Evolutionary conservation across 2,113 vertebrate genomes (phyloP).

Genomic region (Coreoperca whiteheadi): DNA sequence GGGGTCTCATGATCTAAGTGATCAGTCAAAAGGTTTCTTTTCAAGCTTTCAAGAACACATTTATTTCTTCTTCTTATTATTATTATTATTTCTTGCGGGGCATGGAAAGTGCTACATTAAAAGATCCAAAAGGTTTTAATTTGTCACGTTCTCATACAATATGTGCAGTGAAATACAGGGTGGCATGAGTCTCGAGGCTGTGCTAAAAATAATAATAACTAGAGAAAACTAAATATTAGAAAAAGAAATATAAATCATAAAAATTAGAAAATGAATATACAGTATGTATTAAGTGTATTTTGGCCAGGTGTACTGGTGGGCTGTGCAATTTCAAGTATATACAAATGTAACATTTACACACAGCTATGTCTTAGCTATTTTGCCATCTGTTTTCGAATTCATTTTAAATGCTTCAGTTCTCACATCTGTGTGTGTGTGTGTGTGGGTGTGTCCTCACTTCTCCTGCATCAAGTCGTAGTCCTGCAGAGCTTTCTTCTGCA

Average conservation of each 20-base stretch:
- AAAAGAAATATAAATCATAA: too few relatives aligned
- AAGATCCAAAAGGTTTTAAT: neutral
- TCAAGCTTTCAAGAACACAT: neutral
- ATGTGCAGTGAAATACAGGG: neutral
- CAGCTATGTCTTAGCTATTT: too few relatives aligned
- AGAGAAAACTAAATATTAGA: neutral
- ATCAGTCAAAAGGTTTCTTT: neutral
- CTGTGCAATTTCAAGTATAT: neutral
- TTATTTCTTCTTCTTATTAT: neutral
- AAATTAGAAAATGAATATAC: neutral
- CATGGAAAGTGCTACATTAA: neutral
- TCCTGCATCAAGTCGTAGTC: conserved; percentile 92
- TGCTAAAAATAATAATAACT: neutral
- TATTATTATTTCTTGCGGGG: neutral
- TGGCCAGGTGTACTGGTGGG: neutral
- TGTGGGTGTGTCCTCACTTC: conserved; percentile 80
- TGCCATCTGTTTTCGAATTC: neutral
- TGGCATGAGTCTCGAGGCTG: too few relatives aligned
- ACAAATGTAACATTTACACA: too few relatives aligned
- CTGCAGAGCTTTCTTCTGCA: conserved; percentile 86
- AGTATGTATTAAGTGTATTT: neutral
- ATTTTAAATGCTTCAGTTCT: neutral
- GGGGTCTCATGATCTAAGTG: neutral
- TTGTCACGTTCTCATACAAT: neutral
- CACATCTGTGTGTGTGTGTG: neutral